Conservation (phyloP, 2,113 vertebrate genomes). For the Pampusana beccarii region DNA sequence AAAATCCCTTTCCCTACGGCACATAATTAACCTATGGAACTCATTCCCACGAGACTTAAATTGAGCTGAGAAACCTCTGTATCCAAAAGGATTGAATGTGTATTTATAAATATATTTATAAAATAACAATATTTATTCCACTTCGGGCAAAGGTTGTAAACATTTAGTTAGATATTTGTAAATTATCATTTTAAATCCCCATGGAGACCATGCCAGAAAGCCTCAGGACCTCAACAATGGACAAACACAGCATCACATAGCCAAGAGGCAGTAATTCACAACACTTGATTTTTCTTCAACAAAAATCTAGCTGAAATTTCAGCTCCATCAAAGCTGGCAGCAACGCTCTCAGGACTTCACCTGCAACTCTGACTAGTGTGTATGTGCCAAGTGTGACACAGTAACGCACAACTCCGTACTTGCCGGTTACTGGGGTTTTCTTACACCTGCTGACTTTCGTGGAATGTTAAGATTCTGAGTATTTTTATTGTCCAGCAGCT, state of each 20-base stretch:
- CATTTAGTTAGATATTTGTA: neutral
- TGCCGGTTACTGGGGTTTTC: accelerated
- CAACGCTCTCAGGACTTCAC: accelerated
- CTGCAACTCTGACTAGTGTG: accelerated
- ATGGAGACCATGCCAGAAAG: neutral
- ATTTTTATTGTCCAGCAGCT: neutral
- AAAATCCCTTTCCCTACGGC: neutral
- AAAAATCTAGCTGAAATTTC: neutral
- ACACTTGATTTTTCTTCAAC: neutral
- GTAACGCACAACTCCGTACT: accelerated
- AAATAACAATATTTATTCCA: neutral
- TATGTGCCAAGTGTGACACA: accelerated
- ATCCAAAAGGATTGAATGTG: accelerated
- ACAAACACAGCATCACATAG: neutral
- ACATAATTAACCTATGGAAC: neutral
- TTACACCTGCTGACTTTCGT: neutral
- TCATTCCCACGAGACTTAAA: neutral
- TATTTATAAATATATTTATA: neutral
- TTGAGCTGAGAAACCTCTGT: neutral
- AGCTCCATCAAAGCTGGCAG: accelerated
- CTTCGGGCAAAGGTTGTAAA: neutral
- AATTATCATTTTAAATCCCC: neutral
- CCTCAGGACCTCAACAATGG: neutral
- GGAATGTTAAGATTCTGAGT: accelerated
- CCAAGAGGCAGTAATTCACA: neutral